Evolutionary conservation across 2,888 invertebrate species (phyloP).

Genomic region (Drepana falcataria): DNA sequence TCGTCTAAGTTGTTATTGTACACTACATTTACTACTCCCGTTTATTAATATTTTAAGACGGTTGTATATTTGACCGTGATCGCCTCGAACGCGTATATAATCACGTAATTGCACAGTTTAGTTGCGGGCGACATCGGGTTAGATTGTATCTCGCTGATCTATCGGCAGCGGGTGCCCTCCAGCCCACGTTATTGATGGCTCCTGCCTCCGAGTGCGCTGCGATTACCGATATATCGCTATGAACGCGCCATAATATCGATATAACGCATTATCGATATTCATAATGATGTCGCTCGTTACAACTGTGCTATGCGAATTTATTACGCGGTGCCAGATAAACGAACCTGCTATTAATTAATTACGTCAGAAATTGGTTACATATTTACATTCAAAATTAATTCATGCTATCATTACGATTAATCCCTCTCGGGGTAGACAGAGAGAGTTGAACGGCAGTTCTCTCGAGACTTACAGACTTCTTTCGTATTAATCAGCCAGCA

Average conservation of each 20-base stretch:
- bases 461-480: too few species aligned
- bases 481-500: too few species aligned
- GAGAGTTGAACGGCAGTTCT: too few species aligned
- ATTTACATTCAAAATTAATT: neutral
- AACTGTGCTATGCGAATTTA: constrained; percentile 2
- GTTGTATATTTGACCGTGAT: neutral
- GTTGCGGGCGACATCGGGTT: constrained; percentile 49
- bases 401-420: too few species aligned
- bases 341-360: neutral
- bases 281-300: constrained; percentile 48
- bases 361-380: neutral
- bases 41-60: too few species aligned
- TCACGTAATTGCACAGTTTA: constrained; percentile 50
- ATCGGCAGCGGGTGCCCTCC: constrained; percentile 47
- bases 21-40: too few species aligned
- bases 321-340: constrained; percentile 1
- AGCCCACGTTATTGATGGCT: constrained; percentile 49
- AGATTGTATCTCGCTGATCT: constrained; percentile 63
- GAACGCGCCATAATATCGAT: constrained; percentile 9
- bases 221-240: constrained; percentile 24
- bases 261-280: constrained; percentile 46
- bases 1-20: too few species aligned
- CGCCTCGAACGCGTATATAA: constrained; percentile 24
- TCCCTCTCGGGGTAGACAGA: too few species aligned
- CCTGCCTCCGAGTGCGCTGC: constrained; percentile 32